A percentile compares a stretch with the other conserved stretches of the same genome.
Evolutionary conservation across 2,113 vertebrate species (phyloP).

Genomic region (Struthio camelus): DNA sequence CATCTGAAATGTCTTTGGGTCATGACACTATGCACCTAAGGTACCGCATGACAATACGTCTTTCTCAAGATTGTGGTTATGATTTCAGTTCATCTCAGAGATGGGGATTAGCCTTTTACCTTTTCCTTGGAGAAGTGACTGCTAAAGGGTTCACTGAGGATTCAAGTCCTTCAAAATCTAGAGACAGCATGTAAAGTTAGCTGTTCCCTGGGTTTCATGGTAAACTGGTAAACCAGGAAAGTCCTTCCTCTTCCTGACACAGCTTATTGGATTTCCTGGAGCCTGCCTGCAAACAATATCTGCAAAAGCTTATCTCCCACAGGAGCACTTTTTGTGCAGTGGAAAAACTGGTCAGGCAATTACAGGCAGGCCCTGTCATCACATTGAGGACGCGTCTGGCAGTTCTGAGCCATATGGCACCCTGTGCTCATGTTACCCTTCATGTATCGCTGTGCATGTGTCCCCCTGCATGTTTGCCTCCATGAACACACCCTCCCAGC

Average conservation of each 20-base stretch:
- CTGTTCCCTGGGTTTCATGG: background rate
- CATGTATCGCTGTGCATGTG: background rate
- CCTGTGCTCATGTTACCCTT: background rate
- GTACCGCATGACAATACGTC: background rate
- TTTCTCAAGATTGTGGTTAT: background rate
- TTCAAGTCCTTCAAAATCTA: background rate
- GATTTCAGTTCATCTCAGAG: background rate
- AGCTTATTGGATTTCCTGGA: background rate
- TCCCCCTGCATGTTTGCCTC: background rate
- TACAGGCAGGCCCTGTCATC: conserved; percentile 7
- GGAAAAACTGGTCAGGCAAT: background rate
- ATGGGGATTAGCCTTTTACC: background rate
- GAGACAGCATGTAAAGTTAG: background rate
- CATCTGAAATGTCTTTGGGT: background rate
- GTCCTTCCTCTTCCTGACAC: background rate
- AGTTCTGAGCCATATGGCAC: conserved; percentile 8
- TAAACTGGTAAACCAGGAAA: background rate
- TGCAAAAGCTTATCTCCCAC: background rate
- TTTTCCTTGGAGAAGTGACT: background rate
- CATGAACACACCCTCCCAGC: background rate
- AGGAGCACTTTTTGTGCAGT: background rate
- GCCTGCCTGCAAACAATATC: background rate
- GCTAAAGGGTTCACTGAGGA: background rate
- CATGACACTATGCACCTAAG: background rate
- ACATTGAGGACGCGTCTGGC: background rate